phyloP scores from a whole-genome alignment of 2,888 invertebrate genomes.

The Leucophenga maculata region DNA sequence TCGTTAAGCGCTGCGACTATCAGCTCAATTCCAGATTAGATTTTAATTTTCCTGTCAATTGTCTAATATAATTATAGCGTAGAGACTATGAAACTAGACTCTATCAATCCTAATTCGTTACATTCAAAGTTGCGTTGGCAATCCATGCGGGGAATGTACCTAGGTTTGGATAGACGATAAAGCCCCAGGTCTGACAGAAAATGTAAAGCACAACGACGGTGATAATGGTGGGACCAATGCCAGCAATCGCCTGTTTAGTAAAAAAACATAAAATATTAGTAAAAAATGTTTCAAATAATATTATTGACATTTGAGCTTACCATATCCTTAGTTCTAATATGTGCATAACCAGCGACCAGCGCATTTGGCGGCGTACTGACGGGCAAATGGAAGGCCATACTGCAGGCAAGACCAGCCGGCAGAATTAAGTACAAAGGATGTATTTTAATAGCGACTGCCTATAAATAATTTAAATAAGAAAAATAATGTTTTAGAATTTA shows the following conservation, averaged over 20 bases:
- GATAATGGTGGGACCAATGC: slow-evolving; percentile 84
- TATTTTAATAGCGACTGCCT: slow-evolving; percentile 81
- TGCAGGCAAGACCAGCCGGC: slow-evolving; percentile 90
- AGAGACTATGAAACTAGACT: not conserved
- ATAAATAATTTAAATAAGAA: too few relatives aligned
- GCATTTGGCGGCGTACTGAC: slow-evolving; percentile 97
- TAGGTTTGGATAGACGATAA: slow-evolving; percentile 78
- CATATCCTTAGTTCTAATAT: slow-evolving; percentile 86
- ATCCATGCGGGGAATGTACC: slow-evolving; percentile 77
- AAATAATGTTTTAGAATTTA: too few relatives aligned
- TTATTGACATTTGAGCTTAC: slow-evolving; percentile 68
- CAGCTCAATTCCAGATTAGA: not conserved
- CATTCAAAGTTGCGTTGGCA: not conserved
- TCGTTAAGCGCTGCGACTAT: slow-evolving; percentile 1
- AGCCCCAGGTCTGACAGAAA: slow-evolving; percentile 84
- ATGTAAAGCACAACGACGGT: slow-evolving; percentile 81
- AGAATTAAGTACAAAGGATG: slow-evolving; percentile 93
- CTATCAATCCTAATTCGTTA: too few relatives aligned
- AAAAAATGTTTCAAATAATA: slow-evolving; percentile 5
- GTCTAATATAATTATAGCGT: not conserved
- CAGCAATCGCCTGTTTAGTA: slow-evolving; percentile 78
- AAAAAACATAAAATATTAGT: slow-evolving; percentile 42
- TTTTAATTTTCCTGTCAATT: not conserved
- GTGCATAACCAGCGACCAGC: slow-evolving; percentile 88
- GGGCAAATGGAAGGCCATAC: slow-evolving; percentile 94